Evolutionary conservation across 2,888 invertebrate species (phyloP).

Genomic region (Frankliniella fusca): DNA sequence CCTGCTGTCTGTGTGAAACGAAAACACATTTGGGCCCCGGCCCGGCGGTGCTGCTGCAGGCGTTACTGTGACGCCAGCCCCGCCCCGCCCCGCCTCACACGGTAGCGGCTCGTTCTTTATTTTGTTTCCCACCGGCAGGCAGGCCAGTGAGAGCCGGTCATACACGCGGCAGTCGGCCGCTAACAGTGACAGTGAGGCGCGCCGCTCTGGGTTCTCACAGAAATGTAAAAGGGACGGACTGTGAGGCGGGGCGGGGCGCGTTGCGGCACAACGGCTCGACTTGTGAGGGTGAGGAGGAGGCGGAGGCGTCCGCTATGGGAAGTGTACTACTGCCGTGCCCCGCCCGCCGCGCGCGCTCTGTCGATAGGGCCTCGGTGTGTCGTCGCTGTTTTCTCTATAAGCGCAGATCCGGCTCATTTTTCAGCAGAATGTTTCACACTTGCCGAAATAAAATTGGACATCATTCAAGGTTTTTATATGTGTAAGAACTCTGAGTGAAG

Average conservation of each 20-base stretch:
- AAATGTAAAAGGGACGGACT: background rate
- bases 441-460: too few relatives aligned
- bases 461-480: too few relatives aligned
- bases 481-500: too few relatives aligned
- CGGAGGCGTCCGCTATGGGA: too few relatives aligned
- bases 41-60: too few relatives aligned
- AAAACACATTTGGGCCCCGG: background rate
- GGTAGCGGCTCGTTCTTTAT: background rate
- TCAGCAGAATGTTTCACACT: too few relatives aligned
- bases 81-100: background rate
- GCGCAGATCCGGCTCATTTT: too few relatives aligned
- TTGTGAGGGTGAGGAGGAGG: too few relatives aligned
- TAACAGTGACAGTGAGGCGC: conserved; percentile 1
- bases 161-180: background rate
- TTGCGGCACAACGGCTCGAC: background rate
- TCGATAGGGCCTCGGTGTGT: too few relatives aligned
- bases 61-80: background rate
- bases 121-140: conserved; percentile 14
- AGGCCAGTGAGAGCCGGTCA: conserved; percentile 13
- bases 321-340: too few relatives aligned
- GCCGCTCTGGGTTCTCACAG: conserved; percentile 3
- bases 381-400: too few relatives aligned
- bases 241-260: background rate
- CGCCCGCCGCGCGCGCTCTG: too few relatives aligned
- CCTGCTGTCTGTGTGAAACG: background rate